Base-by-base conservation (phyloP, 2,888 invertebrate species). In the Dicyrtomina minuta region DNA sequence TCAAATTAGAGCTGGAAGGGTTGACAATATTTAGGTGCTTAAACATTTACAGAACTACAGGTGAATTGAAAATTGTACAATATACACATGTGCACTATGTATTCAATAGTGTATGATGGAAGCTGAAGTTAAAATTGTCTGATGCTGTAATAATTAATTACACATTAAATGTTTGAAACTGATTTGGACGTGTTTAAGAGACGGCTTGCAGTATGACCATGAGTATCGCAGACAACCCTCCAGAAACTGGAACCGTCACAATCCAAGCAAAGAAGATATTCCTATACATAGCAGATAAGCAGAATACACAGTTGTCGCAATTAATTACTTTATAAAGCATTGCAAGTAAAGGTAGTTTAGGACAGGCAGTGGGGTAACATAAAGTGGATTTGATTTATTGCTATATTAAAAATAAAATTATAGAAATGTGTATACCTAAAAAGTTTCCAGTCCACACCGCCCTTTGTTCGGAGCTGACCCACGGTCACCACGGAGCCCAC, bases 401-500 rank as follows among this genome's bases (percentile, higher is more conserved):
- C 39, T 12, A 27, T 10, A 3, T 20, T n/a, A 22, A 5, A 20
- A 55, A 55, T 22, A 24, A 2, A 55, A 55, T 55, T 55, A 33
- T 33, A 33, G 1, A 15, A 15, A 49, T 53, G 17, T 72, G 80
- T 80, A n/a, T n/a, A 88, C 88, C 88, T 85, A 83, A 91, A 91
- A 60, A 91, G 84, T 80, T 86, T 88, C 91, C 92, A 91, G 80
- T 91, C 91, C 43, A 91, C 91, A 15, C 88, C 86, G 77, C 88
- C 86, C 70, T 87, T 86, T 61, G 82, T 83, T 68, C 88, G 88
- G 77, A 88, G 88, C 84, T 92, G 91, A 13, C 96, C 97, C 71
- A 97, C 96, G 81, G 92, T 93, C 55, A 99, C 97, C 44, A 99
- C 96, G n/a, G 96, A 96, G 70, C 98, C 98, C 33, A 98, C 97